A percentile compares a stretch with the other conserved stretches of the same genome.
Evolutionary conservation across 2,113 vertebrate species (phyloP).

Genomic region (Glaucidium brasilianum): DNA sequence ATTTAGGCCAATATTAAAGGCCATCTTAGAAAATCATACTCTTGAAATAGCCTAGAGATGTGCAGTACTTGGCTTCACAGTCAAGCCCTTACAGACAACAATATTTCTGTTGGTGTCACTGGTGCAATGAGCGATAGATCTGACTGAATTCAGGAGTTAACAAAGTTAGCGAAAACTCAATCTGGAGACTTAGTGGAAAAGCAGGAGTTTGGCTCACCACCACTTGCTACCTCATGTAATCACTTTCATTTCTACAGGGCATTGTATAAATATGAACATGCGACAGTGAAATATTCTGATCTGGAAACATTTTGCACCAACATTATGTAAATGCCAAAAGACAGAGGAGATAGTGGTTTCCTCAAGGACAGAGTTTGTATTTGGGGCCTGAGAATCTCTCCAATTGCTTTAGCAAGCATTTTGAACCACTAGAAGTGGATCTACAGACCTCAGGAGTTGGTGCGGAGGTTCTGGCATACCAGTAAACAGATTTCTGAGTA

Average conservation of each 20-base stretch:
- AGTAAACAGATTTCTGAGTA: neutral
- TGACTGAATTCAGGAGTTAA: neutral
- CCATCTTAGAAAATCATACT: neutral
- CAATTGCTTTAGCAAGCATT: neutral
- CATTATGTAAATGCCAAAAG: neutral
- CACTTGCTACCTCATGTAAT: neutral
- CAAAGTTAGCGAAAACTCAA: neutral
- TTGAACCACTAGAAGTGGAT: neutral
- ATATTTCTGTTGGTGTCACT: neutral
- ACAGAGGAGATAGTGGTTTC: accelerated
- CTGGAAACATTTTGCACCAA: neutral
- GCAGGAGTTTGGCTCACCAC: accelerated
- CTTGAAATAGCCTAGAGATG: neutral
- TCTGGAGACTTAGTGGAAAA: neutral
- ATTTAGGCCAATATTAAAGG: neutral
- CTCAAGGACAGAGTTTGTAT: neutral
- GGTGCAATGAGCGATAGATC: neutral
- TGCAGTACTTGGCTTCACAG: neutral
- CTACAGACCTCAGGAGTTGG: neutral
- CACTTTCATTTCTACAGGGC: neutral
- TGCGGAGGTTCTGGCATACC: neutral
- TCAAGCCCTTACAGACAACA: neutral
- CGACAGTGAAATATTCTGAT: neutral
- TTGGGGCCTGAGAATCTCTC: neutral
- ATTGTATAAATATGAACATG: neutral